Conservation (phyloP, 1,140 invertebrate species). For the Matsumurasca onukii region DNA sequence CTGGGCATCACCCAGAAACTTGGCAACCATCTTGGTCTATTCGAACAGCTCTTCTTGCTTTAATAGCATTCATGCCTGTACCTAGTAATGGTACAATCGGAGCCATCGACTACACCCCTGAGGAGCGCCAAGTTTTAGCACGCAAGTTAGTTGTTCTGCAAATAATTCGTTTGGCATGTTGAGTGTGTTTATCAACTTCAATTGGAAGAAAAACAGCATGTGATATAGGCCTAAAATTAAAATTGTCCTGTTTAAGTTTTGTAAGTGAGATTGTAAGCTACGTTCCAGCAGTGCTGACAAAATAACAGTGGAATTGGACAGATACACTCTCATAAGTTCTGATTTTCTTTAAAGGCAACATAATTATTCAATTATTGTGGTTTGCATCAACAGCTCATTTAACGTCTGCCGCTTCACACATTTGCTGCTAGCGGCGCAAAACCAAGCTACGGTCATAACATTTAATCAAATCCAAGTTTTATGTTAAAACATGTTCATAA, state of each 20-base stretch:
- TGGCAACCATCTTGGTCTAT: constrained; percentile 98
- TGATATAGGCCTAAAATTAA: not conserved
- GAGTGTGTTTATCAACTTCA: not conserved
- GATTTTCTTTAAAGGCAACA: too few relatives aligned
- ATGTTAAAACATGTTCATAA: too few relatives aligned
- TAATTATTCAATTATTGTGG: too few relatives aligned
- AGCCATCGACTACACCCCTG: constrained; percentile 81
- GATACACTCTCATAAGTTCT: not conserved
- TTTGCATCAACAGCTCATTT: too few relatives aligned
- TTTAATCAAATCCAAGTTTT: too few relatives aligned
- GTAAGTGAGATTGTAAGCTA: not conserved
- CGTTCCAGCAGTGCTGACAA: not conserved
- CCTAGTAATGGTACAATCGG: constrained; percentile 86
- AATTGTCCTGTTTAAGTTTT: not conserved
- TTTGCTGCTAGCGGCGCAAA: too few relatives aligned
- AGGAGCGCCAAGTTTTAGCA: constrained; percentile 80
- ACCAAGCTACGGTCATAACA: too few relatives aligned
- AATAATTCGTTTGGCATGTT: not conserved
- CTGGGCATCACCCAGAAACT: constrained; percentile 95
- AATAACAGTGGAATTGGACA: not conserved
- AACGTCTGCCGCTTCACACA: too few relatives aligned
- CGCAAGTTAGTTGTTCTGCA: constrained; percentile 65
- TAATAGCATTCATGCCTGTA: constrained; percentile 95
- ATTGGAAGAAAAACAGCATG: not conserved
- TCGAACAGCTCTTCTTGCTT: constrained; percentile 85